These are phyloP conservation scores for Alviniconcha strummeri DNA, from an alignment of 2,888 invertebrate species.

Conservation along the genomic window DNA sequence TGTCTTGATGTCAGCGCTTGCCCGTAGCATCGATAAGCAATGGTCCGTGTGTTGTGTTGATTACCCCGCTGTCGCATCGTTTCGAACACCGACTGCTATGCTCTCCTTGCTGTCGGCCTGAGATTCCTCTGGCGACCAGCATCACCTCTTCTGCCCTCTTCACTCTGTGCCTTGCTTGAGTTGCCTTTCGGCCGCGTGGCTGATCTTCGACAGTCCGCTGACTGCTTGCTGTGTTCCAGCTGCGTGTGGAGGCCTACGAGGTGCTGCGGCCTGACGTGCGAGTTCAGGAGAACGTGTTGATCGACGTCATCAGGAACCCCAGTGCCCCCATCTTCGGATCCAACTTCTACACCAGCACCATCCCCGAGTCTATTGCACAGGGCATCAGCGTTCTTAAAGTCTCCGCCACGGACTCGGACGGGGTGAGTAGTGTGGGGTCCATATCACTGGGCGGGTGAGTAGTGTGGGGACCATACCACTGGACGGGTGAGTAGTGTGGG, in stretches of 20 bases:
- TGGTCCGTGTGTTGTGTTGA: too few species aligned
- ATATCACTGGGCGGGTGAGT: not conserved
- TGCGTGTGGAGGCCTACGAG: constrained; percentile 57
- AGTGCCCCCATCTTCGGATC: constrained; percentile 49
- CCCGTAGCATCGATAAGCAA: too few species aligned
- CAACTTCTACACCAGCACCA: constrained; percentile 45
- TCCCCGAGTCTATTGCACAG: constrained; percentile 53
- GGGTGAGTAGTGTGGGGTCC: constrained; percentile 38
- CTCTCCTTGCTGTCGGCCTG: too few species aligned
- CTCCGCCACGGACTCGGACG: constrained; percentile 53
- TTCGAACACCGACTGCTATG: too few species aligned
- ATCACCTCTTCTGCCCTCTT: too few species aligned
- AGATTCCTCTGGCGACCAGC: too few species aligned
- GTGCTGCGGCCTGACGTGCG: constrained; percentile 47
- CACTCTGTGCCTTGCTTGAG: too few species aligned
- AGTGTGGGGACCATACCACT: not conserved
- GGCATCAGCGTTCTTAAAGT: constrained; percentile 82
- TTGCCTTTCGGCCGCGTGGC: too few species aligned
- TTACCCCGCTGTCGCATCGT: too few species aligned
- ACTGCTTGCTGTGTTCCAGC: constrained; percentile 38
- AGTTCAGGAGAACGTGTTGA: constrained; percentile 47
- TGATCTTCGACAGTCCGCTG: too few species aligned
- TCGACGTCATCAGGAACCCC: constrained; percentile 58
- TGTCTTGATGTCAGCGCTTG: too few species aligned
- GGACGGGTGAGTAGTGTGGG: constrained; percentile 1